Evolutionary conservation across 2,797 vertebrate species (phyloP).

Genomic region (Acestrorhynchus altus): DNA sequence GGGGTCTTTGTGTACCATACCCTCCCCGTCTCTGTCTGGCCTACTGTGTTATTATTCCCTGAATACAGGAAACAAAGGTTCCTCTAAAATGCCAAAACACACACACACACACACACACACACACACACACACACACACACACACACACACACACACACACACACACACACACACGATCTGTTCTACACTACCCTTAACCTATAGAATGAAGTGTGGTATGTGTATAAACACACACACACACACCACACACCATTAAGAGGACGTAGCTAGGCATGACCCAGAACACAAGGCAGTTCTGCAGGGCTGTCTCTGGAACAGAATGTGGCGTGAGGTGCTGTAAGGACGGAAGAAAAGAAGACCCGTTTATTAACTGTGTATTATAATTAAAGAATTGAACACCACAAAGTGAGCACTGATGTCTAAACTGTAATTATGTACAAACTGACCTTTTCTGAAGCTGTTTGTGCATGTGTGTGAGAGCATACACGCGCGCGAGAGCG

Average conservation of each 20-base stretch:
- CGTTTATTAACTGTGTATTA: background rate
- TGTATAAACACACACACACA: background rate
- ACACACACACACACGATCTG: constrained; percentile 25
- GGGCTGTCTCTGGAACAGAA: background rate
- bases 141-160: constrained; percentile 8
- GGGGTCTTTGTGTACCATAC: constrained; percentile 3
- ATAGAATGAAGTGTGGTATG: background rate
- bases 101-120: background rate
- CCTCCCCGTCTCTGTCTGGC: constrained; percentile 39
- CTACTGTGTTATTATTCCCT: constrained; percentile 54
- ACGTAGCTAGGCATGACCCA: background rate
- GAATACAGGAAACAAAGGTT: constrained; percentile 4
- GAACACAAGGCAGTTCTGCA: background rate
- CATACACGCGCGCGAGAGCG: background rate
- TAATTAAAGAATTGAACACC: background rate
- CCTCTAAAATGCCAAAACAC: constrained; percentile 7
- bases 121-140: background rate
- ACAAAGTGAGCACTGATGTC: constrained; percentile 18
- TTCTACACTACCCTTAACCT: background rate
- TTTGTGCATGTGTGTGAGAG: background rate
- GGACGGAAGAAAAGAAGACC: too few relatives aligned
- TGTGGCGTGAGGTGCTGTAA: background rate
- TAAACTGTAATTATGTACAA: constrained; percentile 42
- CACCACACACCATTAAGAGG: background rate
- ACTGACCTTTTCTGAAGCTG: constrained; percentile 44